Evolutionary conservation across 1,140 invertebrate species (phyloP).

Genomic region (Pantala flavescens): DNA sequence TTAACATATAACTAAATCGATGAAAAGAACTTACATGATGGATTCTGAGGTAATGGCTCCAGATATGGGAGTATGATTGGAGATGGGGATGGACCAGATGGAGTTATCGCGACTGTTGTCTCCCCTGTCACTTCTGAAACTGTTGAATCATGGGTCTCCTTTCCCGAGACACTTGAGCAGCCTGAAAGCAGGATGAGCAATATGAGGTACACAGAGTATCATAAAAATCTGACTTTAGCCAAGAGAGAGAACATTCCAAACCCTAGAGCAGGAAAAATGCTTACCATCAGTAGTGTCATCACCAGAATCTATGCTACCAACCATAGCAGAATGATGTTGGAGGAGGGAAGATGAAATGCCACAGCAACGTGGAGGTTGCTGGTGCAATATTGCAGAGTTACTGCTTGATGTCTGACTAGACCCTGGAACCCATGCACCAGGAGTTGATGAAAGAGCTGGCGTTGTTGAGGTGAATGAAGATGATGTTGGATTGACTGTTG

Average conservation of each 20-base stretch:
- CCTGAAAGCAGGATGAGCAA: background rate
- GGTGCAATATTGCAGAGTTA: background rate
- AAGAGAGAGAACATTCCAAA: too few species aligned
- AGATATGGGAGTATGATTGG: background rate
- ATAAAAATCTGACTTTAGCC: too few species aligned
- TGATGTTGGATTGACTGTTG: constrained; percentile 40
- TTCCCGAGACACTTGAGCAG: constrained; percentile 14
- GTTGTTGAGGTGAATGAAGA: constrained; percentile 10
- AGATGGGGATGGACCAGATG: constrained; percentile 28
- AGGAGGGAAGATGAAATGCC: background rate
- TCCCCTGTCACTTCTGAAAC: constrained; percentile 37
- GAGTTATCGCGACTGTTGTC: constrained; percentile 35
- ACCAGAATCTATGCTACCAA: background rate
- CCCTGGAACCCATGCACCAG: background rate
- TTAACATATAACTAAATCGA: too few species aligned
- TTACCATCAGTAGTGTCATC: background rate
- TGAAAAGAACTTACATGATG: constrained; percentile 18
- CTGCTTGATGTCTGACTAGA: background rate
- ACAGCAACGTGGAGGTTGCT: background rate
- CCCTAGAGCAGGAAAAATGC: background rate
- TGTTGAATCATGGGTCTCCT: constrained; percentile 26
- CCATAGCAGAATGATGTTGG: background rate
- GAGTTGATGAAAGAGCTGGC: background rate
- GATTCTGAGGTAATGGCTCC: constrained; percentile 12
- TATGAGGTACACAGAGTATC: too few species aligned